A percentile compares a stretch with the other conserved stretches of the same genome.
phyloP scores from a whole-genome alignment of 2,113 vertebrate species.

The Bucco capensis region DNA sequence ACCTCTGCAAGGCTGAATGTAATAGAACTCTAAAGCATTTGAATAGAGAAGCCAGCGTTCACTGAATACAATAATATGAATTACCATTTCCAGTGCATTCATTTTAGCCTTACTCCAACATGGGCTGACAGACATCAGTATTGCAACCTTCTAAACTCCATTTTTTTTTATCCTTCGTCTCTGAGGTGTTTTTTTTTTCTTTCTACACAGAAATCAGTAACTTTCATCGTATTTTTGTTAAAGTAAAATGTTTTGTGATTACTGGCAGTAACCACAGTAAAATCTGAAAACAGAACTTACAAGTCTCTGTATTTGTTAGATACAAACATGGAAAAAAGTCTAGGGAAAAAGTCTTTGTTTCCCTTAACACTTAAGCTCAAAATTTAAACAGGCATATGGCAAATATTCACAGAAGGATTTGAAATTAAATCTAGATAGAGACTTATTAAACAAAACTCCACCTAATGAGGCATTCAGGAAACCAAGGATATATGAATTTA shows the following conservation, averaged over 20 bases:
- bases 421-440: not conserved
- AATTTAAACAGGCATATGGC: not conserved
- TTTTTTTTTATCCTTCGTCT: not conserved
- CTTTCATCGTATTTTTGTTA: not conserved
- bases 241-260: not conserved
- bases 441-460: not conserved
- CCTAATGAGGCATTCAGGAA: not conserved
- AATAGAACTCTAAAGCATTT: not conserved
- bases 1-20: not conserved
- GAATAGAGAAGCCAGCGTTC: not conserved
- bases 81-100: not conserved
- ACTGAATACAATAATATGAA: not conserved
- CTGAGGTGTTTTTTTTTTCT: not conserved
- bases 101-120: not conserved
- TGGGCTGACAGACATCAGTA: not conserved
- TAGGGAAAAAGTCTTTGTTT: not conserved
- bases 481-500: not conserved
- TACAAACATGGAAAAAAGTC: fast-evolving
- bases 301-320: not conserved
- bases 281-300: not conserved
- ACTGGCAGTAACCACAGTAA: not conserved
- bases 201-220: not conserved
- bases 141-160: not conserved
- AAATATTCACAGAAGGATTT: not conserved
- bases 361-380: not conserved